Percentiles rank a stretch among this genome's conserved stretches.
Conservation (phyloP, 1,140 invertebrate species). For the Plutomurus gul region DNA sequence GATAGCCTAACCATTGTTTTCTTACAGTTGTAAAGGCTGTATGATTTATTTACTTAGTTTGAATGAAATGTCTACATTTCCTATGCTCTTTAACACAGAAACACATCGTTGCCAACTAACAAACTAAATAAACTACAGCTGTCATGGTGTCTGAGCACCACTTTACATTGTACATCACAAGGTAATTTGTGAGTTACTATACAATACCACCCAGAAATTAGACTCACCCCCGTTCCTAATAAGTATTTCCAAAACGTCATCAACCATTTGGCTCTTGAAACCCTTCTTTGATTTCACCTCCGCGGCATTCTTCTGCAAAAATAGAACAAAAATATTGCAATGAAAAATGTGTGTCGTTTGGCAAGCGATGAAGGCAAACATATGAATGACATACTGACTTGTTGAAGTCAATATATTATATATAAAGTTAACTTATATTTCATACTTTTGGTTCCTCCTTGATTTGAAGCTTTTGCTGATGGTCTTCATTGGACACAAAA, state of each 20-base stretch:
- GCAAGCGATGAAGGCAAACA: not conserved
- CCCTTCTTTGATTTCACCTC: conserved; percentile 55
- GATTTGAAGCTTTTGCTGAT: not conserved
- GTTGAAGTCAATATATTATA: not conserved
- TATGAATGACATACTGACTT: not conserved
- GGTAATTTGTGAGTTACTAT: not conserved
- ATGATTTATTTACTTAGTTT: conserved; percentile 18
- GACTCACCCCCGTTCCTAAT: conserved; percentile 79
- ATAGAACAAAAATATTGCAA: conserved; percentile 21
- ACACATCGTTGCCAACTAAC: not conserved
- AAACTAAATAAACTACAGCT: conserved; percentile 1
- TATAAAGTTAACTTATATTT: not conserved
- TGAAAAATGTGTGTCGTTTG: not conserved
- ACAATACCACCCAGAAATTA: conserved; percentile 4
- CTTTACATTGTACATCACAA: not conserved
- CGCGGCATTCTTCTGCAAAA: conserved; percentile 28
- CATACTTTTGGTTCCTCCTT: not conserved
- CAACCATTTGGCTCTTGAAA: conserved; percentile 83
- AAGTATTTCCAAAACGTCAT: conserved; percentile 92
- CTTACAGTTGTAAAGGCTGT: too few relatives aligned
- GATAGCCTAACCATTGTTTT: not conserved
- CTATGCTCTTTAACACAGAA: not conserved
- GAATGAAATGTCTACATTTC: not conserved
- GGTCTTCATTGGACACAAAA: conserved; percentile 13
- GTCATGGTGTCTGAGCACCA: not conserved